Evolutionary conservation across 2,888 invertebrate genomes (phyloP).

Genomic region (Aphrophora alni): DNA sequence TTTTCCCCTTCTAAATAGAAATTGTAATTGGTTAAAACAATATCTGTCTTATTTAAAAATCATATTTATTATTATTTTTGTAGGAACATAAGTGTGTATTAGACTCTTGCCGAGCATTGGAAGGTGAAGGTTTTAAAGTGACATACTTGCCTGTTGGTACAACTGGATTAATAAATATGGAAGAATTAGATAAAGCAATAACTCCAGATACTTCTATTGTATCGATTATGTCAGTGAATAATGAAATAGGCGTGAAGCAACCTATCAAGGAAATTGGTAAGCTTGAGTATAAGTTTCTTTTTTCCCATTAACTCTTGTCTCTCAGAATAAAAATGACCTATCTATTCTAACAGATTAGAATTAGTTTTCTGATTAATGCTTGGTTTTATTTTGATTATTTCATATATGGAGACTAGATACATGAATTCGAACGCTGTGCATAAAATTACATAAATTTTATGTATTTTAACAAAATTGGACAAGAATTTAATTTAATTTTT

Average conservation of each 20-base stretch:
- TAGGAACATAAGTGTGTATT: conserved; percentile 99
- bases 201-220: conserved; percentile 92
- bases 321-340: neutral
- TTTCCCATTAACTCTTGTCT: neutral
- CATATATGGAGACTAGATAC: no score
- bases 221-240: conserved; percentile 97
- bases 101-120: conserved; percentile 94
- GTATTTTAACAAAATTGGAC: no score
- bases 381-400: no score
- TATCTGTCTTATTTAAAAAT: no score
- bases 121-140: conserved; percentile 92
- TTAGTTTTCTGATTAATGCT: no score
- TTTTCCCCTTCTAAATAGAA: no score
- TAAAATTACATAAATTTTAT: no score
- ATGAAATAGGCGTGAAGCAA: conserved; percentile 97
- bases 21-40: no score
- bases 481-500: no score
- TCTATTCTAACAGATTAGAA: no score
- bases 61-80: conserved; percentile 43
- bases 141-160: conserved; percentile 92
- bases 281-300: neutral
- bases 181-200: conserved; percentile 80
- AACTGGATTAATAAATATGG: conserved; percentile 85
- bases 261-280: conserved; percentile 90
- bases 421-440: no score